Evolutionary conservation across 2,797 vertebrate genomes (phyloP).

Genomic region (Chaetodon trifasciatus): DNA sequence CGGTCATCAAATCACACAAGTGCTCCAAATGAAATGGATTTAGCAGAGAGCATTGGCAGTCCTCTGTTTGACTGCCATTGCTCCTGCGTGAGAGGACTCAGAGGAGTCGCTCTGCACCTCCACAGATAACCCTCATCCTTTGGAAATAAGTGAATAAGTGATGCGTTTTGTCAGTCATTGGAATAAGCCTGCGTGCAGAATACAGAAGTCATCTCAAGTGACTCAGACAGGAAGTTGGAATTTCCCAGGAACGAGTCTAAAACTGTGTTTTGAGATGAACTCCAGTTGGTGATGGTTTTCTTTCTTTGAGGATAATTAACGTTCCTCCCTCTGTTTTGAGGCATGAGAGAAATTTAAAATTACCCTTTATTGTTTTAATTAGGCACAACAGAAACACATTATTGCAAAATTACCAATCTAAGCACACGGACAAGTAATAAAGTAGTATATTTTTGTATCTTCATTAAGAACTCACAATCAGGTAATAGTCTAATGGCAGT

Average conservation of each 20-base stretch:
- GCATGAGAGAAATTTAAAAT: background rate
- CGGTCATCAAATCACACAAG: conserved; percentile 52
- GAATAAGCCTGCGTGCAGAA: background rate
- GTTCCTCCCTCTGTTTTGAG: background rate
- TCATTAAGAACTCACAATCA: background rate
- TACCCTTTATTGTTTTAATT: background rate
- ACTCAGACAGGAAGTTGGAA: background rate
- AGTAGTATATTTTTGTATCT: background rate
- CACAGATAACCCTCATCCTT: conserved; percentile 26
- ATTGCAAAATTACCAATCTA: background rate
- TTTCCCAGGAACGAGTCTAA: too few relatives aligned
- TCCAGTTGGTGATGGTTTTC: too few relatives aligned
- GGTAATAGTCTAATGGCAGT: background rate
- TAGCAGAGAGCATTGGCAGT: conserved; percentile 40
- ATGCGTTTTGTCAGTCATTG: conserved; percentile 3
- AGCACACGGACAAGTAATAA: background rate
- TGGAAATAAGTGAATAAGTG: conserved; percentile 28
- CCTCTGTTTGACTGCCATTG: conserved; percentile 13
- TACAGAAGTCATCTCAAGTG: background rate
- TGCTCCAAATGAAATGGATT: conserved; percentile 65
- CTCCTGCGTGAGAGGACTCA: conserved; percentile 35
- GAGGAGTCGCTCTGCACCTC: conserved; percentile 21
- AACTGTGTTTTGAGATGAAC: too few relatives aligned
- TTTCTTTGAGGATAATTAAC: too few relatives aligned
- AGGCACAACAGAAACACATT: background rate